Evolutionary conservation across 2,797 vertebrate species (phyloP), one percentile per base, ranked within the genome.

Genomic region (Diceros bicornis): DNA sequence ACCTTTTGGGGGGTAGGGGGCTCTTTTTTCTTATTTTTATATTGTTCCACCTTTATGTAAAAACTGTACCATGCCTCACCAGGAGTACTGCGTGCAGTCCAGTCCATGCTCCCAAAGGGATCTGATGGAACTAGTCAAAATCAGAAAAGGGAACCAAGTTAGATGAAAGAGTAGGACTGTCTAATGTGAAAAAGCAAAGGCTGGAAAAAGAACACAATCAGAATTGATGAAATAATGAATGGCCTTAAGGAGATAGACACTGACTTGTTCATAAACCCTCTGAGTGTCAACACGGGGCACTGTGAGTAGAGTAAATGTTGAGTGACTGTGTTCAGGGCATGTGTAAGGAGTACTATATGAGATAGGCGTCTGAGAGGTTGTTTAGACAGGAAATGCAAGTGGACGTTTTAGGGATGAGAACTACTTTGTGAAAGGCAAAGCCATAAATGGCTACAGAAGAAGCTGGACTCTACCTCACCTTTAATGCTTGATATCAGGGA

Each of bases 391-490:
- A 75, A 52, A 41, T 72, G 18, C 37, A n/a, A 34, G 32, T 91
- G 29, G 18, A 41, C 47, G 71, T 89, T 79, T 94, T 75, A 78
- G 89, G 85, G 27, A 20, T 91, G 69, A 94, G 74, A 89, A 64
- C 41, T 72, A 7, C 25, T 68, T 50, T 89, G 21, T 84, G 41
- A 92, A 37, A 14, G n/a, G n/a, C 32, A 96, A 21, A 66, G 83
- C 64, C 41, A 1, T 82, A 64, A 87, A 57, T 71, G 34, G 55
- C 47, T 77, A 1, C 3, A 32, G 57, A 59, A 85, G 44, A 89
- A 77, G 6, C 27, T 57, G 27, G 55, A 7, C 37, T 85, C 16
- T 3, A 4, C 29, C 68, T 95, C 27, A 37, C 6, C 52, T 83
- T 89, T 75, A 93, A 72, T 12, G 7, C 14, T 55, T 78, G 25